These are phyloP conservation scores for Leptinotarsa undecemlineata DNA, from an alignment of 1,140 invertebrate species.

Conservation along the genomic window DNA sequence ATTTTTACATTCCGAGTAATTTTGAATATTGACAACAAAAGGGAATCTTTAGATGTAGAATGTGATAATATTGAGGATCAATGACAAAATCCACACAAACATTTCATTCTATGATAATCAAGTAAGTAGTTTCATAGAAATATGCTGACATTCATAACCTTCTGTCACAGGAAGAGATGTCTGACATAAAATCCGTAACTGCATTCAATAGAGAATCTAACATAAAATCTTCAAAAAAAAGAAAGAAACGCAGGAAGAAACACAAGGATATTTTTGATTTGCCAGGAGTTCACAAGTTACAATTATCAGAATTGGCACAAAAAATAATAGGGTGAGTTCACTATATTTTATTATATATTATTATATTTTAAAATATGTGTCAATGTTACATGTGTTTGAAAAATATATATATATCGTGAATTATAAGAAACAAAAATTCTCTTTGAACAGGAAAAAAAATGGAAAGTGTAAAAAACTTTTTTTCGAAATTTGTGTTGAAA, in stretches of 20 bases:
- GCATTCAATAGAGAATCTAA: neutral
- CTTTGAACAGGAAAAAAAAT: neutral
- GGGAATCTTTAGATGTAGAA: too few relatives aligned
- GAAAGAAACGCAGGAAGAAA: conserved; percentile 30
- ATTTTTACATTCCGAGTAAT: too few relatives aligned
- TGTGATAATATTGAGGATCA: accelerated
- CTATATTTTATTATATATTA: too few relatives aligned
- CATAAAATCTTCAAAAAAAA: conserved; percentile 1
- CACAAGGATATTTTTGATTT: conserved; percentile 40
- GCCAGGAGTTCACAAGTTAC: conserved; percentile 44
- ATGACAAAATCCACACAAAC: too few relatives aligned
- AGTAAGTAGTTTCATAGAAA: too few relatives aligned
- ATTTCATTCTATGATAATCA: too few relatives aligned
- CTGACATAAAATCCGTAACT: too few relatives aligned
- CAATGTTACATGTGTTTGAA: neutral
- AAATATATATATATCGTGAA: neutral
- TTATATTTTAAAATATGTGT: too few relatives aligned
- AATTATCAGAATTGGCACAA: conserved; percentile 56
- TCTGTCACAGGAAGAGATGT: too few relatives aligned
- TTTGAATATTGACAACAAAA: too few relatives aligned
- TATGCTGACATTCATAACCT: too few relatives aligned
- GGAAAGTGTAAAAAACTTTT: neutral
- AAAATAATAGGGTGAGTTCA: conserved; percentile 53
- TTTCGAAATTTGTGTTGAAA: neutral
- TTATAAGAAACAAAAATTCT: neutral